These are phyloP conservation scores for Protonemura montana DNA, from an alignment of 2,888 invertebrate species.

Conservation along the genomic window DNA sequence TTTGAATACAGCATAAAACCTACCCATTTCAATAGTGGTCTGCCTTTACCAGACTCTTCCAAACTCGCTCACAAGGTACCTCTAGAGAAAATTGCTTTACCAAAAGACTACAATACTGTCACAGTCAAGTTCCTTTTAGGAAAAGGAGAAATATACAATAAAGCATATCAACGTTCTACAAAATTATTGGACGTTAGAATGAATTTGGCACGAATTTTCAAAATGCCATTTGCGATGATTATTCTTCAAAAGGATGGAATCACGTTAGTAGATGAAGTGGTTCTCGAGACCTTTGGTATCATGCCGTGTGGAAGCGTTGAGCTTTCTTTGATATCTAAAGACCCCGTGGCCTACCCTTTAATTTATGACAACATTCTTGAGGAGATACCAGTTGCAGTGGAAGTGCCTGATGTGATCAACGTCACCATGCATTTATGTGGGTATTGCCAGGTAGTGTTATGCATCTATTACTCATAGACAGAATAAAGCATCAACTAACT, in stretches of 20 bases:
- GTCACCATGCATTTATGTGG: conserved; percentile 62
- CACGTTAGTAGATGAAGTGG: conserved; percentile 51
- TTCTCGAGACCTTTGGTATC: conserved; percentile 54
- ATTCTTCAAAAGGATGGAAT: conserved; percentile 53
- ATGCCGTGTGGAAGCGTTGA: conserved; percentile 54
- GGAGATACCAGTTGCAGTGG: conserved; percentile 28
- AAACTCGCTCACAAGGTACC: neutral
- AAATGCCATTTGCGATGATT: conserved; percentile 49
- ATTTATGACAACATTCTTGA: neutral
- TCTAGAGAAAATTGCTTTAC: neutral
- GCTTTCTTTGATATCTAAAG: conserved; percentile 54
- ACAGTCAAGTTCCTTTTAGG: conserved; percentile 52
- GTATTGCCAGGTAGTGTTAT: neutral
- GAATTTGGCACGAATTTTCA: conserved; percentile 50
- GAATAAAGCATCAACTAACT: neutral
- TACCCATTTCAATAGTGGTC: neutral
- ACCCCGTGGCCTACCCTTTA: neutral
- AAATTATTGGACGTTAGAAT: conserved; percentile 51
- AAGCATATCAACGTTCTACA: conserved; percentile 51
- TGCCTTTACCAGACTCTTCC: neutral
- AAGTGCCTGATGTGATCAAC: conserved; percentile 65
- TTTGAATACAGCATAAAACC: neutral
- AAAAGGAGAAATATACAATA: conserved; percentile 50
- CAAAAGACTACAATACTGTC: conserved; percentile 41
- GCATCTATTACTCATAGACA: no score